Evolutionary conservation across 2,113 vertebrate genomes (phyloP).

Genomic region (Tachycineta bicolor): DNA sequence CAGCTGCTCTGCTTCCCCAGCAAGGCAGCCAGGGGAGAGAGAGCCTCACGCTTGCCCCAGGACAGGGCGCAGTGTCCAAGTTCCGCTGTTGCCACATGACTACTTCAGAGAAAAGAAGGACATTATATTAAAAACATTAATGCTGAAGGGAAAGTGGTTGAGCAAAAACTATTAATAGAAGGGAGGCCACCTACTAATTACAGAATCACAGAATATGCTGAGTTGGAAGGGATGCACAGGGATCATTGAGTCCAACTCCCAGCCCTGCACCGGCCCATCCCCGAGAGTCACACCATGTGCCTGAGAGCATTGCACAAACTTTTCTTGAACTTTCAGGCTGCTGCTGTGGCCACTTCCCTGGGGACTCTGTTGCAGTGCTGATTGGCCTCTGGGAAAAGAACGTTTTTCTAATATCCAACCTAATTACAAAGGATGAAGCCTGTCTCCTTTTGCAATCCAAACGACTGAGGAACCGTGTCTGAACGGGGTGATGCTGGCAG

Average conservation of each 20-base stretch:
- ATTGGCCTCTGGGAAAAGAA: not conserved
- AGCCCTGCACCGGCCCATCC: not conserved
- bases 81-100: rapidly evolving
- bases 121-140: not conserved
- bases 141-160: not conserved
- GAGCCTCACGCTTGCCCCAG: not conserved
- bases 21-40: not conserved
- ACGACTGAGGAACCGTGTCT: not conserved
- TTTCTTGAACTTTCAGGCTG: not conserved
- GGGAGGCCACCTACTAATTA: not conserved
- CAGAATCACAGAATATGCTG: not conserved
- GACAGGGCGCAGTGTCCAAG: too few species aligned
- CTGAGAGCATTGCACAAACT: not conserved
- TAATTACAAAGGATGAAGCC: not conserved
- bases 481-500: not conserved
- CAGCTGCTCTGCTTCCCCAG: not conserved
- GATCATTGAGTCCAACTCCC: not conserved
- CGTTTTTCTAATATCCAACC: not conserved
- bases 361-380: not conserved
- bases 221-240: not conserved
- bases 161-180: not conserved
- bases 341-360: not conserved
- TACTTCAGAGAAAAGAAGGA: not conserved
- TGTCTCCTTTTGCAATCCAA: not conserved
- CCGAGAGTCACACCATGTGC: not conserved